Evolutionary conservation across 2,797 vertebrate species (phyloP).

Genomic region (Microctenopoma steveboyesi): DNA sequence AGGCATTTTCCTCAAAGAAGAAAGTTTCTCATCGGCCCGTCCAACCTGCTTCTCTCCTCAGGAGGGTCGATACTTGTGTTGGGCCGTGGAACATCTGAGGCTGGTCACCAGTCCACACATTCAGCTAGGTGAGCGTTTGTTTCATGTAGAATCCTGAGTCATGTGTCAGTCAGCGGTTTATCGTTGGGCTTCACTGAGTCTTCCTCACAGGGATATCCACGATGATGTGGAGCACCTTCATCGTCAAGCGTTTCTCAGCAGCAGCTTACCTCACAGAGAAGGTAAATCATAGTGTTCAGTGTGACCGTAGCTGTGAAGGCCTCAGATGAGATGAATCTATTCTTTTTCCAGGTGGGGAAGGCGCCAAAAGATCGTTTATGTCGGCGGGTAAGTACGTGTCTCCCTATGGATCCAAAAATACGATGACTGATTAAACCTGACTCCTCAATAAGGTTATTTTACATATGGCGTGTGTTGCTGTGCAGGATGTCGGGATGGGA

Average conservation of each 20-base stretch:
- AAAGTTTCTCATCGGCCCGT: not conserved
- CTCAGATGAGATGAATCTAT: fast-evolving
- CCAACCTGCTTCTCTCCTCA: constrained; percentile 62
- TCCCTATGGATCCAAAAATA: not conserved
- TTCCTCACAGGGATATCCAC: constrained; percentile 86
- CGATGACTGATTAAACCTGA: not conserved
- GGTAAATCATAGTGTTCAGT: constrained; percentile 70
- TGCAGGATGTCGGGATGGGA: constrained; percentile 95
- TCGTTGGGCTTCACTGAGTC: not conserved
- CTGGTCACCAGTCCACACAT: constrained; percentile 90
- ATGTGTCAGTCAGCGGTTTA: not conserved
- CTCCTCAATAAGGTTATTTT: not conserved
- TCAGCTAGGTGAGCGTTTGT: constrained; percentile 88
- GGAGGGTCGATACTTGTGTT: constrained; percentile 88
- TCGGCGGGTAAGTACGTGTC: constrained; percentile 86
- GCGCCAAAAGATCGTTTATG: constrained; percentile 96
- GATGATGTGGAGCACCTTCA: constrained; percentile 99
- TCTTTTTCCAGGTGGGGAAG: constrained; percentile 90
- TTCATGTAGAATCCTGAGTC: not conserved
- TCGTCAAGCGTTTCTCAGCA: constrained; percentile 95
- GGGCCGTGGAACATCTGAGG: constrained; percentile 91
- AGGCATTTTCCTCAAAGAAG: not conserved
- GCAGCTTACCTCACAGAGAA: constrained; percentile 95
- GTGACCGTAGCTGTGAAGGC: not conserved
- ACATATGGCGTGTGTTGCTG: not conserved